Evolutionary conservation across 1,140 invertebrate species (phyloP).

Genomic region (Metopolophium dirhodum): DNA sequence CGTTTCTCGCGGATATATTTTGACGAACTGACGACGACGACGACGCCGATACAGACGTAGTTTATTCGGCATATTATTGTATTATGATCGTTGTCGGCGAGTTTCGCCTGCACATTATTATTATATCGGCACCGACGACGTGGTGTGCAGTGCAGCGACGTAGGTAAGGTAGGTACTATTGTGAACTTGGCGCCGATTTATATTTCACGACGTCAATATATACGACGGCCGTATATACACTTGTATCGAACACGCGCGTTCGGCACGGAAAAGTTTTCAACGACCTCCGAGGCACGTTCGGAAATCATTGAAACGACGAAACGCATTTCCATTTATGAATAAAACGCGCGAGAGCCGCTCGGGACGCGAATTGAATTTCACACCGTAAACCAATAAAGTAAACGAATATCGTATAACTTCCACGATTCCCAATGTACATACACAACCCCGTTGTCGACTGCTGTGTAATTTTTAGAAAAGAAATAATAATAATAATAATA

Average conservation of each 20-base stretch:
- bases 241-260: background rate
- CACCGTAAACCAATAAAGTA: constrained; percentile 19
- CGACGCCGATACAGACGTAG: too few species aligned
- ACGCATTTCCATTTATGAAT: constrained; percentile 4
- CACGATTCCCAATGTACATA: background rate
- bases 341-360: background rate
- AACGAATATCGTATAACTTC: background rate
- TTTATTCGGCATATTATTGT: background rate
- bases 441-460: background rate
- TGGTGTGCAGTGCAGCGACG: too few species aligned
- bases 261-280: background rate
- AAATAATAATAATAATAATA: constrained; percentile 17
- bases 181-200: background rate
- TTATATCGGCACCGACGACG: too few species aligned
- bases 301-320: background rate
- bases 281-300: background rate
- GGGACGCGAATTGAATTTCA: background rate
- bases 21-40: background rate
- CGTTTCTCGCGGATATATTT: background rate
- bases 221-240: background rate
- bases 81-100: too few species aligned
- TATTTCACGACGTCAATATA: background rate
- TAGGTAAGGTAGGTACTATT: background rate
- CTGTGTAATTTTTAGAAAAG: background rate
- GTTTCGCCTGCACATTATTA: too few species aligned